These are phyloP conservation scores for Hartigia nigra DNA, from an alignment of 2,888 invertebrate species.

Conservation along the genomic window DNA sequence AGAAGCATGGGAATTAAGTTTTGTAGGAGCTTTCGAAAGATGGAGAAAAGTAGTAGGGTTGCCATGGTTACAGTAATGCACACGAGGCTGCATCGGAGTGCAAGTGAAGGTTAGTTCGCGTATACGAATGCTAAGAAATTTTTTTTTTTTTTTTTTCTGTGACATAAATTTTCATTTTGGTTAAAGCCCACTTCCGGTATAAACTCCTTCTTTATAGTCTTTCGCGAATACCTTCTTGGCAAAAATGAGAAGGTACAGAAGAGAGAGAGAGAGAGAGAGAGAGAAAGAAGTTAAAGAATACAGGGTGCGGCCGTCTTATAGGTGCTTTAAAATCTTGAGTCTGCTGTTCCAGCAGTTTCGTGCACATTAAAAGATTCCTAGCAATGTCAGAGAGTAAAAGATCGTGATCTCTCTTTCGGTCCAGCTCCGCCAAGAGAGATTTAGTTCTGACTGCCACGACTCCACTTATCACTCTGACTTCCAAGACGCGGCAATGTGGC, in stretches of 20 bases:
- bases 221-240: constrained; percentile 19
- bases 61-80: not conserved
- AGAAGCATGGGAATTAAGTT: not conserved
- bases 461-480: not conserved
- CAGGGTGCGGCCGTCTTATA: not conserved
- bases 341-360: constrained; percentile 1
- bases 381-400: not conserved
- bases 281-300: not conserved
- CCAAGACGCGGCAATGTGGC: not conserved
- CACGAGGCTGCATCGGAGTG: not conserved
- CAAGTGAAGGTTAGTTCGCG: not conserved
- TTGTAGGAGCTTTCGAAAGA: not conserved
- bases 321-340: not conserved
- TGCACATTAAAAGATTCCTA: not conserved
- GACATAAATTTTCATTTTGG: constrained; percentile 34
- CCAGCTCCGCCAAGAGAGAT: constrained; percentile 1
- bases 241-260: not conserved
- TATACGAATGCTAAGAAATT: constrained; percentile 12
- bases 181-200: constrained; percentile 25
- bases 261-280: not conserved
- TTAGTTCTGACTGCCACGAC: not conserved
- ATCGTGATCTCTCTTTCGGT: constrained; percentile 3
- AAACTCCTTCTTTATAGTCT: constrained; percentile 24
- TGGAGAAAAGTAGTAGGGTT: not conserved
- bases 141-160: not conserved